Conservation (phyloP, 2,113 vertebrate species). For the Rhinolophus ferrumequinum region DNA sequence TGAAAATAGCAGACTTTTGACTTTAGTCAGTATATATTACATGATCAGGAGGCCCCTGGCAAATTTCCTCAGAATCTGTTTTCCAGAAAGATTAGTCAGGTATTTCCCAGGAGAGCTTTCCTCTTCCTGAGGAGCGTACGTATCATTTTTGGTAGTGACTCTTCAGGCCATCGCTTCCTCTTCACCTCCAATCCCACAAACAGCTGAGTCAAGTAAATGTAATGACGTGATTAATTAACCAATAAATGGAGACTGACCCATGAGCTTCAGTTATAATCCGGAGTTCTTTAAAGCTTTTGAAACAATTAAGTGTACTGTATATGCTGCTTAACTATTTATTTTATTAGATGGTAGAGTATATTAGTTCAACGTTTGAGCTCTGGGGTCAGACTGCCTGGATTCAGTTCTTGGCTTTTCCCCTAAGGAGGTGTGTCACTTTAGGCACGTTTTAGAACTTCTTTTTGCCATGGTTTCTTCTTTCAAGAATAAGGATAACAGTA, state of each 20-base stretch:
- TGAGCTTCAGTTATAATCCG: neutral
- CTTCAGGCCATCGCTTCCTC: neutral
- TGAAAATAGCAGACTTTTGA: neutral
- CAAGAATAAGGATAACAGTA: neutral
- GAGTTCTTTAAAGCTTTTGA: conserved; percentile 1
- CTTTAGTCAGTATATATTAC: neutral
- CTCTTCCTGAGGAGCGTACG: neutral
- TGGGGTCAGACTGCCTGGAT: neutral
- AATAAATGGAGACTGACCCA: neutral
- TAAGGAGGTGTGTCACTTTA: neutral
- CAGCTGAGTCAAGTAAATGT: neutral
- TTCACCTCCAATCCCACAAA: neutral
- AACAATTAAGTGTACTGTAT: neutral
- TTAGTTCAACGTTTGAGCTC: neutral
- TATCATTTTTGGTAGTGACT: neutral
- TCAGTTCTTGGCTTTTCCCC: neutral
- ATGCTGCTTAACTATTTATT: neutral
- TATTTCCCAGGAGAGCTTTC: neutral
- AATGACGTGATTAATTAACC: neutral
- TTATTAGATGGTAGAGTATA: neutral
- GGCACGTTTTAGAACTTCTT: neutral
- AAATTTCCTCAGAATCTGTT: conserved; percentile 19
- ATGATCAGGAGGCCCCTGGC: neutral
- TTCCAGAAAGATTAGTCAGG: neutral
- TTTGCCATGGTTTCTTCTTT: neutral